phyloP scores from a whole-genome alignment of 2,113 vertebrate genomes.

The Bos javanicus region DNA sequence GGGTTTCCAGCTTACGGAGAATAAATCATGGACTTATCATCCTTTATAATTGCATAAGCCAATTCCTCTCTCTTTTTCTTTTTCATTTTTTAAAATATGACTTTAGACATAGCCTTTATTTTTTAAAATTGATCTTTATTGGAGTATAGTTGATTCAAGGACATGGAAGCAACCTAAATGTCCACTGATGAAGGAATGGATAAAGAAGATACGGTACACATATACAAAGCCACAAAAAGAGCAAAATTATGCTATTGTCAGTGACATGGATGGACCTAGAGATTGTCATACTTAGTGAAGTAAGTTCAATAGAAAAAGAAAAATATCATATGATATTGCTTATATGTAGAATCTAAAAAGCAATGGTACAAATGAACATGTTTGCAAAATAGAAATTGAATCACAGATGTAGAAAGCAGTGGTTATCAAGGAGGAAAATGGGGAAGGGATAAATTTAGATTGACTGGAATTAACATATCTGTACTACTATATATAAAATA shows the following conservation, averaged over 20 bases:
- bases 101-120: background rate
- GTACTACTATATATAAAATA: background rate
- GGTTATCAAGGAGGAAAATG: background rate
- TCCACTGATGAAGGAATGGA: background rate
- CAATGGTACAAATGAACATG: background rate
- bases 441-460: background rate
- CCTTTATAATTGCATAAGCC: background rate
- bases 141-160: background rate
- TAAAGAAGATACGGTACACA: background rate
- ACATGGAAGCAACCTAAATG: background rate
- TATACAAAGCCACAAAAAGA: background rate
- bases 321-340: background rate
- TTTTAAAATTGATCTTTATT: background rate
- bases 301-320: background rate
- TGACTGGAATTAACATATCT: background rate
- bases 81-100: background rate
- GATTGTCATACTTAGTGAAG: background rate
- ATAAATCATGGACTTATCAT: background rate
- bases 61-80: background rate
- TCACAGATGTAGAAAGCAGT: background rate
- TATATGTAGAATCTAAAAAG: background rate
- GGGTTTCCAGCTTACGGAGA: background rate
- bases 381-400: background rate
- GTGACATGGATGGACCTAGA: background rate
- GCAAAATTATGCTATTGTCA: background rate